These are phyloP conservation scores for Urosaurus nigricauda DNA, from an alignment of 2,797 vertebrate species.

Conservation along the genomic window DNA sequence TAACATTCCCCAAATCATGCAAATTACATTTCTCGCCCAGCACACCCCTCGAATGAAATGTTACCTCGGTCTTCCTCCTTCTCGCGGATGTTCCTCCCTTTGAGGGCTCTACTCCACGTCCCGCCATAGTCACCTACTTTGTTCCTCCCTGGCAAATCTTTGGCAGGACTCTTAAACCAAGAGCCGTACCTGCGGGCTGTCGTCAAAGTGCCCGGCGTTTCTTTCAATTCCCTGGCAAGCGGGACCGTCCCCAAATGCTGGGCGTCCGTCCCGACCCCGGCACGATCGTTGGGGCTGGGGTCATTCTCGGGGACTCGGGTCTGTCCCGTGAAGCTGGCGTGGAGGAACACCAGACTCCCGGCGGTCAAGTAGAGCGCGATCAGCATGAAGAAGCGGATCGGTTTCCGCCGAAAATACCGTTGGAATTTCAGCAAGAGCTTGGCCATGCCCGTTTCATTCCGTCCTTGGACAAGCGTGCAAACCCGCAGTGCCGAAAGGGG, in stretches of 20 bases:
- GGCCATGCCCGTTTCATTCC: conserved; percentile 89
- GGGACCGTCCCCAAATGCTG: conserved; percentile 80
- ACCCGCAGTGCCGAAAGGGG: too few relatives aligned
- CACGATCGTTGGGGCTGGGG: conserved; percentile 63
- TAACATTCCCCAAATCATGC: neutral
- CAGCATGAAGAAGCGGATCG: conserved; percentile 93
- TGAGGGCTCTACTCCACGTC: conserved; percentile 84
- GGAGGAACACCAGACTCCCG: conserved; percentile 93
- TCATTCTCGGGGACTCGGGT: conserved; percentile 68
- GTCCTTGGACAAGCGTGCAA: conserved; percentile 40
- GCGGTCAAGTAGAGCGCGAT: conserved; percentile 94
- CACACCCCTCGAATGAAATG: fast-evolving
- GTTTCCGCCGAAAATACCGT: conserved; percentile 92
- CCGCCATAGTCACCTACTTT: conserved; percentile 81
- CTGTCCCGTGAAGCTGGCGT: conserved; percentile 87
- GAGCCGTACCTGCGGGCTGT: conserved; percentile 81
- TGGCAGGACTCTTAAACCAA: conserved; percentile 85
- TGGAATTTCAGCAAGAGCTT: conserved; percentile 93
- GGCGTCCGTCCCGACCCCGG: conserved; percentile 64
- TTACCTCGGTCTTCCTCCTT: conserved; percentile 92
- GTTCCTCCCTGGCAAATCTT: conserved; percentile 70
- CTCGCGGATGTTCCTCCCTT: conserved; percentile 85
- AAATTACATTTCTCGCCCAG: neutral
- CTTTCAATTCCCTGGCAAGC: conserved; percentile 84
- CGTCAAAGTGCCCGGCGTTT: conserved; percentile 64